phyloP scores from a whole-genome alignment of 2,888 invertebrate genomes.

The Stictocephala bisonia region DNA sequence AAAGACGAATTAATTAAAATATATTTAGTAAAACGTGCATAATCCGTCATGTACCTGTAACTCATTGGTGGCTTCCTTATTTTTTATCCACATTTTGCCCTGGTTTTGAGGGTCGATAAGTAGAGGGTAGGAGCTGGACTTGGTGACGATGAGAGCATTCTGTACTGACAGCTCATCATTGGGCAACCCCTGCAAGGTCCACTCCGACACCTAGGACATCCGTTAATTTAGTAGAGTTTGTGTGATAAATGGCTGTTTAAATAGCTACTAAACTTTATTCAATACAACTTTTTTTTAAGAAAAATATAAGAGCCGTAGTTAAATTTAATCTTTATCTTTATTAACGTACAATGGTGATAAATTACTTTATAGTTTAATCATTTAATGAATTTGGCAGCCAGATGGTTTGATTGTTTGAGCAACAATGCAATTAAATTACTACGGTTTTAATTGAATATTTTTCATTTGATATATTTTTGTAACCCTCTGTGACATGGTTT shows the following conservation, averaged over 20 bases:
- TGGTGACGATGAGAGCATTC: conserved; percentile 96
- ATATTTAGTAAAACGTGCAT: no score
- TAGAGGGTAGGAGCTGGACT: conserved; percentile 93
- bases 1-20: no score
- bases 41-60: conserved; percentile 72
- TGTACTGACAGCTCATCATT: conserved; percentile 97
- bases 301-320: no score
- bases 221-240: background rate
- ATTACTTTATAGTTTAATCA: no score
- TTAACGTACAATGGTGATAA: no score
- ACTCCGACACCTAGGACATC: conserved; percentile 74
- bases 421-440: no score
- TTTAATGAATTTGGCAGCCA: no score
- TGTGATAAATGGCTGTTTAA: background rate
- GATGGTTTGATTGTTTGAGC: no score
- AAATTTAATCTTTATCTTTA: no score
- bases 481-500: no score
- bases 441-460: no score
- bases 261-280: background rate
- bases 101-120: conserved; percentile 97
- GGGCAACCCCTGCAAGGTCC: conserved; percentile 95
- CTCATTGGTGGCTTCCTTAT: conserved; percentile 89
- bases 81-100: conserved; percentile 98
- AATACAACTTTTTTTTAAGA: background rate
- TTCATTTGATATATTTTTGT: no score